Evolutionary conservation across 2,113 vertebrate species (phyloP), one percentile per base, ranked within the genome.

Genomic region (Hyla sarda): DNA sequence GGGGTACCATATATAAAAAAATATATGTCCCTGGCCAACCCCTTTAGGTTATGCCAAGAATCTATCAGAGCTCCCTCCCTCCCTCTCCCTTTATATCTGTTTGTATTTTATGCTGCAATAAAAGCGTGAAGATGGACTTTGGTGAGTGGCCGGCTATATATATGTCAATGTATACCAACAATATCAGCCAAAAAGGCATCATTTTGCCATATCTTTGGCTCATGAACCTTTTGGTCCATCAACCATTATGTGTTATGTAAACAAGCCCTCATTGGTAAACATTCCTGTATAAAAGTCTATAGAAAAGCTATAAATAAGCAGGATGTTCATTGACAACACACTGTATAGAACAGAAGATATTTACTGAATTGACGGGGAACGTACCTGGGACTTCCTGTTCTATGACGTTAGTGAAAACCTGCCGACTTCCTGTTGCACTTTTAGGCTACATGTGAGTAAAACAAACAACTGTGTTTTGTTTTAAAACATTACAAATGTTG

Each of bases 311-410:
- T 71, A 71, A 17, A 67, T 67, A 19, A 71, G 32, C 32, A 71
- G 32, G 67, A 71, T 71, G 32, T 37, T 10, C 32, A 1, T 28
- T 69, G 65, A 69, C 30, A 34, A 69, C 34, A 8, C 25, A 65
- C 25, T 28, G 30, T 8, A 32, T 67, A 67, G 14, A 67, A 34
- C 16, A 37, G 32, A 71, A 71, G 7, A 71, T 2, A 34, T 19
- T 14, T 1, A 6, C 30, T 19, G 30, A 32, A 34, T 4, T 3
- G 67, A 41, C 11, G 16, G 67, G 9, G 34, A 21, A 37, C 34
- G 21, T 60, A 80, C 54, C 77, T 60, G 54, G 30, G 13, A 80
- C 77, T 80, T 80, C 77, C 77, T 80, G 54, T 60, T 21, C 28
- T 58, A 79, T 79, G 76, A 79, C 76, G 17, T 79, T 30, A 79